These are phyloP conservation scores for Leucozona laternaria DNA, from an alignment of 2,888 invertebrate species.

Conservation along the genomic window DNA sequence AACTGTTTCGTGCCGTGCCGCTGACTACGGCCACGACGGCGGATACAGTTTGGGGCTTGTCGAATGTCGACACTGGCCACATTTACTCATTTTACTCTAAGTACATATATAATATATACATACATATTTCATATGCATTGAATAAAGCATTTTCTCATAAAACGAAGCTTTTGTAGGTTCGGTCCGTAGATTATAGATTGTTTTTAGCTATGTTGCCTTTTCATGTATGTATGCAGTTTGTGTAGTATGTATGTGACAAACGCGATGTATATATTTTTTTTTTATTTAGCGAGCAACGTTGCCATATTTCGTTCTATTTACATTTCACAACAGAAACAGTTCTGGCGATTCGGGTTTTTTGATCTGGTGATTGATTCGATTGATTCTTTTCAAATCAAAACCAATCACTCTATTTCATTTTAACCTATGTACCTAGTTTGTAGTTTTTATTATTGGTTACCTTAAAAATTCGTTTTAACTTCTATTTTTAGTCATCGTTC, in stretches of 20 bases:
- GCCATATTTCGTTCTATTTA: constrained; percentile 57
- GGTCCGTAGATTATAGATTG: constrained; percentile 6
- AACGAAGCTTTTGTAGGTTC: constrained; percentile 31
- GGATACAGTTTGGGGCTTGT: constrained; percentile 58
- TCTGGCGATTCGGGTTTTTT: constrained; percentile 12
- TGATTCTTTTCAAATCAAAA: not conserved
- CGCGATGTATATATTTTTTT: not conserved
- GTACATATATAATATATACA: not conserved
- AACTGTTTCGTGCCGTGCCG: constrained; percentile 41
- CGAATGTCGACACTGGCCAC: constrained; percentile 30
- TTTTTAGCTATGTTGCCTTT: constrained; percentile 18
- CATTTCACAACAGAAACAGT: constrained; percentile 66
- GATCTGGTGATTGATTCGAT: constrained; percentile 16
- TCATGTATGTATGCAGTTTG: not conserved
- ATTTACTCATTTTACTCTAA: constrained; percentile 6
- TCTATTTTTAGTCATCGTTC: constrained; percentile 36
- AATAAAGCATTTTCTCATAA: constrained; percentile 47
- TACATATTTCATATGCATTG: constrained; percentile 15
- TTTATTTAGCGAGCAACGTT: constrained; percentile 23
- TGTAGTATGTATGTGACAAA: not conserved
- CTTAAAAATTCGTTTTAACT: not conserved
- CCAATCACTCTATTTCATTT: not conserved
- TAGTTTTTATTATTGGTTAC: not conserved
- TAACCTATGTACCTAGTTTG: not conserved
- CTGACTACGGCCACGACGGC: constrained; percentile 6